Conservation (phyloP, 2,113 vertebrate genomes). For the Climacteris rufus region DNA sequence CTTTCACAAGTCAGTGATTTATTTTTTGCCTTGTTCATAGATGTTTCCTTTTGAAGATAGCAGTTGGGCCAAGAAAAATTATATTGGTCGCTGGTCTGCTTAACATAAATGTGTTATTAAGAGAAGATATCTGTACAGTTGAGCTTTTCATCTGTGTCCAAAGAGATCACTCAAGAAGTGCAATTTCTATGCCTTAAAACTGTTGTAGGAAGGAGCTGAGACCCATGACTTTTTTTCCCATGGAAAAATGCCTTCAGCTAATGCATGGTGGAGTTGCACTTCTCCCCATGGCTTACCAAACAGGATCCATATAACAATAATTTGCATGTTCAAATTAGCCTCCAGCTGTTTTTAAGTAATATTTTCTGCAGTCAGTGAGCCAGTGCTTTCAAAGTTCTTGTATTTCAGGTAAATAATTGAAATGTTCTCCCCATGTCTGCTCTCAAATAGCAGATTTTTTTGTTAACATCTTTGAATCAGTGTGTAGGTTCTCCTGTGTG, state of each 20-base stretch:
- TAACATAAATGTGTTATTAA: neutral
- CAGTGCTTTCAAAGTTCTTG: neutral
- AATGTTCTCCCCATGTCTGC: neutral
- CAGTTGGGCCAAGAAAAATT: neutral
- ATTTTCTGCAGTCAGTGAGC: neutral
- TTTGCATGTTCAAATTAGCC: neutral
- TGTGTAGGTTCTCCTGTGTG: neutral
- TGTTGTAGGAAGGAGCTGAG: neutral
- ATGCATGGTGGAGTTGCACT: neutral
- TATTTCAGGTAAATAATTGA: neutral
- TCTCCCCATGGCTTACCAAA: neutral
- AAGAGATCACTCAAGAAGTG: neutral
- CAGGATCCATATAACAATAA: neutral
- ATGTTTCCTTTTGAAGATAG: neutral
- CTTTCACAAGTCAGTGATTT: neutral
- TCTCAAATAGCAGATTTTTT: neutral
- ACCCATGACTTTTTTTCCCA: neutral
- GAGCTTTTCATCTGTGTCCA: neutral
- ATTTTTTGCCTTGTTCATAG: neutral
- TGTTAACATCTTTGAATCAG: neutral
- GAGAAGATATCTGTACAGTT: neutral
- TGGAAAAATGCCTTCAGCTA: neutral
- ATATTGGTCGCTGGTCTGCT: neutral
- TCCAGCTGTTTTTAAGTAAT: neutral
- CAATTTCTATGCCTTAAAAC: neutral